Conservation (phyloP, 2,888 invertebrate genomes). For the Blomia tropicalis region DNA sequence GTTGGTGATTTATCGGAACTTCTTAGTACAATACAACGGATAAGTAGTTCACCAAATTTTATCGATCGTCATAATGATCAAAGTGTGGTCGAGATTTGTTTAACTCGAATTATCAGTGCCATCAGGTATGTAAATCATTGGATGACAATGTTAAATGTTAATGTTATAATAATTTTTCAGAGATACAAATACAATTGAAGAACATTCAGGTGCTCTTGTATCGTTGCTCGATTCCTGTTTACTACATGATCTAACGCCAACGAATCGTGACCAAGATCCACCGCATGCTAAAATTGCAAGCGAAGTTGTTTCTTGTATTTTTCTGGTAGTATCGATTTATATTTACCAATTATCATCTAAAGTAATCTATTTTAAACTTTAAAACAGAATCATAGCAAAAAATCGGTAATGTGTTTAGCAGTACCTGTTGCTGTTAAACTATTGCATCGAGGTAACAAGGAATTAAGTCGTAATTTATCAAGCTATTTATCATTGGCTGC, state of each 20-base stretch:
- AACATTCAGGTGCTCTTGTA: slow-evolving; percentile 66
- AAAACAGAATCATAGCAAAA: slow-evolving; percentile 50
- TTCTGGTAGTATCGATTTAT: slow-evolving; percentile 50
- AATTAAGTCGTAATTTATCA: slow-evolving; percentile 72
- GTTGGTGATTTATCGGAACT: slow-evolving; percentile 68
- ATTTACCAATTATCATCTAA: not conserved
- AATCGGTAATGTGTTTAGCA: slow-evolving; percentile 60
- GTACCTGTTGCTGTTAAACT: slow-evolving; percentile 81
- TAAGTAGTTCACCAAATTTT: slow-evolving; percentile 66
- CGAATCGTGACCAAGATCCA: slow-evolving; percentile 60
- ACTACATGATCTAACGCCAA: slow-evolving; percentile 68
- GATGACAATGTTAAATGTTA: not conserved
- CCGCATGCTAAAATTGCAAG: slow-evolving; percentile 92
- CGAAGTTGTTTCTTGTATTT: slow-evolving; percentile 83
- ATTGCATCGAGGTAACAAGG: slow-evolving; percentile 71
- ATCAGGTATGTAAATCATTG: slow-evolving; percentile 44
- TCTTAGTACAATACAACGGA: slow-evolving; percentile 50
- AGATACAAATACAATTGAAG: slow-evolving; percentile 69
- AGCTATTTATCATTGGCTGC: slow-evolving; percentile 81
- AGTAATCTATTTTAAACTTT: no score
- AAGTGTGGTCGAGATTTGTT: slow-evolving; percentile 83
- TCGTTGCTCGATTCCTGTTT: slow-evolving; percentile 69
- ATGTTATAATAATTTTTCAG: slow-evolving; percentile 33
- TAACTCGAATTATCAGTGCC: slow-evolving; percentile 73
- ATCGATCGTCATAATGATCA: slow-evolving; percentile 74